phyloP scores from a whole-genome alignment of 1,140 invertebrate species.

The Scaptodrosophila lebanonensis region DNA sequence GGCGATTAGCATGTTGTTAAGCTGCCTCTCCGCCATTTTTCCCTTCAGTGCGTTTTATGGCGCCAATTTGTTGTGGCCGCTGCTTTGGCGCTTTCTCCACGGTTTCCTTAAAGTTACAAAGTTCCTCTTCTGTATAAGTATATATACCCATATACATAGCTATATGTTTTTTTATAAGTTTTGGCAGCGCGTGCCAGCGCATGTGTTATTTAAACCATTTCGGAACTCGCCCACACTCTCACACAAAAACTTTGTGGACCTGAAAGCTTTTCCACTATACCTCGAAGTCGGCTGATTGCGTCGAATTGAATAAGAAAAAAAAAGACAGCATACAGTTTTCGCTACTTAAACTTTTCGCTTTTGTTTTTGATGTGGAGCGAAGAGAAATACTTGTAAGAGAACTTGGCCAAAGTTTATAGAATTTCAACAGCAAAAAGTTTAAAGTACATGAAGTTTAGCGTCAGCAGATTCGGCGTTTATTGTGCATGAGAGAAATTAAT shows the following conservation, averaged over 20 bases:
- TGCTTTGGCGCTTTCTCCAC: constrained; percentile 1
- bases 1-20: constrained; percentile 54
- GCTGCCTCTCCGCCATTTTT: too few relatives aligned
- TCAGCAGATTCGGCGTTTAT: constrained; percentile 39
- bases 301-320: constrained; percentile 11
- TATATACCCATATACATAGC: too few relatives aligned
- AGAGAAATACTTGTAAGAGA: constrained; percentile 34
- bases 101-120: constrained; percentile 14
- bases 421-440: constrained; percentile 60
- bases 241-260: constrained; percentile 3
- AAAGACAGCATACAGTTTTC: constrained; percentile 49
- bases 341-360: constrained; percentile 57
- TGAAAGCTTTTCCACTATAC: constrained; percentile 30
- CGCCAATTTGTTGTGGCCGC: constrained; percentile 19
- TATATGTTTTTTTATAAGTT: too few relatives aligned
- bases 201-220: not conserved
- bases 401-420: constrained; percentile 48
- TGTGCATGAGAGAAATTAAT: constrained; percentile 70
- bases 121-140: constrained; percentile 1
- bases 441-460: constrained; percentile 63
- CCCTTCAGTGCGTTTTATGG: constrained; percentile 36
- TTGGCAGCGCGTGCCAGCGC: too few relatives aligned
- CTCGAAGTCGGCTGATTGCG: constrained; percentile 41
- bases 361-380: constrained; percentile 13
- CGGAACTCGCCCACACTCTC: not conserved